phyloP scores from a whole-genome alignment of 2,797 vertebrate species.

The Melanotaenia trifasciata region DNA sequence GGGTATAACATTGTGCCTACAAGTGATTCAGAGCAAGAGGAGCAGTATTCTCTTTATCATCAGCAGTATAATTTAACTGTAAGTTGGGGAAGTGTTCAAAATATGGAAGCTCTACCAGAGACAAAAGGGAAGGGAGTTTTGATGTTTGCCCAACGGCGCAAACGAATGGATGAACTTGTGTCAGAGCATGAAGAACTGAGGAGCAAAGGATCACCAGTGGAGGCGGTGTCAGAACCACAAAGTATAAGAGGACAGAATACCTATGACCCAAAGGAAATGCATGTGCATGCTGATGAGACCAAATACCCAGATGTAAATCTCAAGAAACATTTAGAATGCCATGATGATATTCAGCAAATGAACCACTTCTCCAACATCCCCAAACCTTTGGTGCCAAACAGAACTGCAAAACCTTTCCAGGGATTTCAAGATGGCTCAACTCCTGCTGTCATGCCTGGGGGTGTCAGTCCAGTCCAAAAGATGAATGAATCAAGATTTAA shows the following conservation, averaged over 20 bases:
- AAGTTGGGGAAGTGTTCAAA: slow-evolving; percentile 84
- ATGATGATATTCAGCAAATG: slow-evolving; percentile 66
- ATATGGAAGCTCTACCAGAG: slow-evolving; percentile 92
- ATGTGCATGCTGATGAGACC: slow-evolving; percentile 55
- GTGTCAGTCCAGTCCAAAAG: slow-evolving; percentile 76
- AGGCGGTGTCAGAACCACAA: slow-evolving; percentile 64
- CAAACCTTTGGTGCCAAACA: slow-evolving; percentile 84
- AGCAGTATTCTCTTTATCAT: slow-evolving; percentile 83
- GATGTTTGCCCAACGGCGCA: slow-evolving; percentile 94
- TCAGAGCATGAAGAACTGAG: slow-evolving; percentile 89
- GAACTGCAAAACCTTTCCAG: slow-evolving; percentile 92
- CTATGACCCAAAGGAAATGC: slow-evolving; percentile 56
- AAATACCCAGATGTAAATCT: slow-evolving; percentile 76
- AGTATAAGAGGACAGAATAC: slow-evolving; percentile 33
- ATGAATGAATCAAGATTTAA: slow-evolving; percentile 85
- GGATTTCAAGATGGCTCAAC: slow-evolving; percentile 80
- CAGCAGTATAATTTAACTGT: slow-evolving; percentile 81
- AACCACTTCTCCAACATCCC: slow-evolving; percentile 71
- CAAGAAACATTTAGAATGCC: slow-evolving; percentile 61
- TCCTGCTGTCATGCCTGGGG: slow-evolving; percentile 73
- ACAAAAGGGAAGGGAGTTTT: slow-evolving; percentile 92
- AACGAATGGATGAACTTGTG: slow-evolving; percentile 91
- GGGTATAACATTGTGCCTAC: slow-evolving; percentile 83
- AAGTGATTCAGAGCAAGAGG: slow-evolving; percentile 90
- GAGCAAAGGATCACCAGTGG: slow-evolving; percentile 70